Percentiles rank a stretch among this genome's conserved stretches.
phyloP scores from a whole-genome alignment of 1,140 invertebrate genomes.

The Papilio polyxenes region DNA sequence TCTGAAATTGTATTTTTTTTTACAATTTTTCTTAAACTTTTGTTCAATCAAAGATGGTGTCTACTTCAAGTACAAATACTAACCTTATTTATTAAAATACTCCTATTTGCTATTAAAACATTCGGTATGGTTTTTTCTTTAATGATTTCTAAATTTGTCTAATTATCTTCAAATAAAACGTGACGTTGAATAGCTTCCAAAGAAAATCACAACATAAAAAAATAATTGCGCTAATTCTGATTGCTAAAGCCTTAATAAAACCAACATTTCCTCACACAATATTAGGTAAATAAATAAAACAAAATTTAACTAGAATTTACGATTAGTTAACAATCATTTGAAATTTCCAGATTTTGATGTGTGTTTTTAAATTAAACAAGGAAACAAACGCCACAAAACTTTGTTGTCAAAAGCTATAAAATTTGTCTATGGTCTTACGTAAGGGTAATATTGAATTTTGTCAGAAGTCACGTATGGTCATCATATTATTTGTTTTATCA shows the following conservation, averaged over 20 bases:
- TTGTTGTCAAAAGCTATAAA: conserved; percentile 42
- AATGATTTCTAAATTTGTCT: conserved; percentile 10
- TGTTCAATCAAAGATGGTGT: neutral
- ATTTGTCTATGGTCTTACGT: conserved; percentile 50
- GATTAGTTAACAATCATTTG: neutral
- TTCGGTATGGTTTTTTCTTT: neutral
- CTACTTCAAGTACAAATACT: neutral
- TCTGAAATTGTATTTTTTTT: too few relatives aligned
- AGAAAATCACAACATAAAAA: neutral
- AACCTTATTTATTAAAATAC: neutral
- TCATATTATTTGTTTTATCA: conserved; percentile 5
- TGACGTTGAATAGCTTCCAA: neutral
- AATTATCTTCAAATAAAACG: conserved; percentile 2
- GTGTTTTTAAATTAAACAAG: neutral
- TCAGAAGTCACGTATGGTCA: conserved; percentile 44
- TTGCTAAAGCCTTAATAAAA: neutral
- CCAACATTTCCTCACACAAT: conserved; percentile 6
- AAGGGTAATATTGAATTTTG: conserved; percentile 54
- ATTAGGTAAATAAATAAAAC: conserved; percentile 19
- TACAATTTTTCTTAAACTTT: neutral
- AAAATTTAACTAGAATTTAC: neutral
- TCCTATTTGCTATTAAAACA: neutral
- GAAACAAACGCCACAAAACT: conserved; percentile 13
- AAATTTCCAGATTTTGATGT: conserved; percentile 5
- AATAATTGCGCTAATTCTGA: neutral